These are phyloP conservation scores for Theonella swinhoei DNA, from an alignment of 37 sponge, comb jelly and placozoan genomes.

Conservation along the genomic window DNA sequence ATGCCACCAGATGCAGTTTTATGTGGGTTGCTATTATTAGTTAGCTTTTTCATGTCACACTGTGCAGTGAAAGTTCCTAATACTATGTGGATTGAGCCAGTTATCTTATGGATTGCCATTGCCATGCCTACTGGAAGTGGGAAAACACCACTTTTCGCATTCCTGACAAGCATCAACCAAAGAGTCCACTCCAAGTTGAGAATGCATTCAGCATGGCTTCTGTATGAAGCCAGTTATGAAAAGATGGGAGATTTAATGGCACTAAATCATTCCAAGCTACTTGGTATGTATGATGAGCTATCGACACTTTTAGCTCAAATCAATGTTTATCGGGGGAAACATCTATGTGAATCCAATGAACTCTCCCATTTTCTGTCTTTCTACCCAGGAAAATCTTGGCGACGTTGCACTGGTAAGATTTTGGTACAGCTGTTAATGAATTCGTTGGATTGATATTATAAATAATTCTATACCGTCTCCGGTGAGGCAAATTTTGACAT, in stretches of 20 bases:
- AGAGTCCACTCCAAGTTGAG: neutral
- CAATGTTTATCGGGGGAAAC: neutral
- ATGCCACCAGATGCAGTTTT: slow-evolving; percentile 31
- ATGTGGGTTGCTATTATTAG: neutral
- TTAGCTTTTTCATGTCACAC: neutral
- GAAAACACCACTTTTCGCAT: slow-evolving; percentile 8
- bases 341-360: slow-evolving; percentile 18
- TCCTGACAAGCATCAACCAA: neutral
- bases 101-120: slow-evolving; percentile 21
- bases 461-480: too few species aligned
- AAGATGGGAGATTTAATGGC: slow-evolving; percentile 37
- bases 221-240: slow-evolving; percentile 21
- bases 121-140: slow-evolving; percentile 32
- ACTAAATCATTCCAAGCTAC: neutral
- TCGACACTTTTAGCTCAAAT: slow-evolving; percentile 23
- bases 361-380: neutral
- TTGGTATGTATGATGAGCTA: slow-evolving; percentile 38
- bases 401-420: slow-evolving; percentile 12
- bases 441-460: too few species aligned
- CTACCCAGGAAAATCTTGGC: slow-evolving; percentile 22
- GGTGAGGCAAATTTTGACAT: too few species aligned
- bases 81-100: slow-evolving; percentile 16
- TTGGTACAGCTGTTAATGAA: too few species aligned
- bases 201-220: slow-evolving; percentile 1
- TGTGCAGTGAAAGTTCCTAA: neutral